Conservation (phyloP, 1,140 invertebrate species). For the Drosophila nikananu region DNA sequence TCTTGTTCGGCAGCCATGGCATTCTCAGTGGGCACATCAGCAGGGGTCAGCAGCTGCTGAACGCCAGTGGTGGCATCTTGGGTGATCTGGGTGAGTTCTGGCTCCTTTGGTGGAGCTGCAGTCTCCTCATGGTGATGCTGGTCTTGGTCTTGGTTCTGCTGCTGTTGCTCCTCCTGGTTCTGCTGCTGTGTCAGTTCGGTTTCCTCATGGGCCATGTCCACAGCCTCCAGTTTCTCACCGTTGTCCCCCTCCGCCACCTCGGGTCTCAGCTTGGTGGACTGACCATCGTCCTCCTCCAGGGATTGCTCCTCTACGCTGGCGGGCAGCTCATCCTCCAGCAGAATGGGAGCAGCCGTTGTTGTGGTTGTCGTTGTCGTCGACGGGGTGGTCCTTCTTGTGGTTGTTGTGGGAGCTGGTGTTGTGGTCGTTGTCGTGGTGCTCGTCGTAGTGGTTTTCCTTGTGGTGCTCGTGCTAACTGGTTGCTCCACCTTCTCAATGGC, state of each 20-base stretch:
- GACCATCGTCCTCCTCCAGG: constrained; percentile 62
- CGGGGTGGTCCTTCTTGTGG: constrained; percentile 35
- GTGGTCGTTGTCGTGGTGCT: constrained; percentile 48
- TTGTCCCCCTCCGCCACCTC: constrained; percentile 53
- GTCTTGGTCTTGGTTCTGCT: background rate
- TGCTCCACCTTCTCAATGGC: constrained; percentile 80
- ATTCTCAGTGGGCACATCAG: constrained; percentile 60
- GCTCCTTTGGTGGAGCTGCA: background rate
- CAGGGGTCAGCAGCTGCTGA: constrained; percentile 67
- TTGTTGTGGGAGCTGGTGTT: constrained; percentile 33
- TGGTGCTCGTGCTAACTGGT: constrained; percentile 75
- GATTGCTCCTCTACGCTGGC: constrained; percentile 71
- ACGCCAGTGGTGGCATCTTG: constrained; percentile 56
- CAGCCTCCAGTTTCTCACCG: constrained; percentile 65
- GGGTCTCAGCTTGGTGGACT: constrained; percentile 52
- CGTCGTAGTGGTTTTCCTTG: constrained; percentile 25
- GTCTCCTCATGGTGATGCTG: background rate
- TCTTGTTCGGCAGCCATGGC: constrained; percentile 42
- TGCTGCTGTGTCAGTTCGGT: constrained; percentile 71
- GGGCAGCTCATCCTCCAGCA: constrained; percentile 65
- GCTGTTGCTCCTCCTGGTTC: constrained; percentile 41
- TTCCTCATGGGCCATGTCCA: constrained; percentile 72
- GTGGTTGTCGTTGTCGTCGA: constrained; percentile 37
- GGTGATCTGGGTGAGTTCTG: background rate
- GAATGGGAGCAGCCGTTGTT: constrained; percentile 31